Evolutionary conservation across 2,888 invertebrate species (phyloP).

Genomic region (Mesorhabditis sp.): DNA sequence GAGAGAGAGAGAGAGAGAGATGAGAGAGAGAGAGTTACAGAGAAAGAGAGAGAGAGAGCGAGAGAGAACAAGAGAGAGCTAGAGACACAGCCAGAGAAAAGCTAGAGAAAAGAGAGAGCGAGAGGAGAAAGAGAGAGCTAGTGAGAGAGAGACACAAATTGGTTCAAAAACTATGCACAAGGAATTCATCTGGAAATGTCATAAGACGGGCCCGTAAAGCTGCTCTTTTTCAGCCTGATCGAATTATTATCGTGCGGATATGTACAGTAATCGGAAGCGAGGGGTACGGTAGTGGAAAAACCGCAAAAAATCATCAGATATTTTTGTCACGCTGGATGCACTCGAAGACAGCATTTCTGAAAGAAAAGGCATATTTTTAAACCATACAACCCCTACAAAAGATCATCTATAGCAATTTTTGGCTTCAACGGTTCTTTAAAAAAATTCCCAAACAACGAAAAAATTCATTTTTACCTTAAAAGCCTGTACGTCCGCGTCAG

Average conservation of each 20-base stretch:
- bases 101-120: too few species aligned
- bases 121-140: too few species aligned
- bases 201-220: too few species aligned
- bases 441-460: neutral
- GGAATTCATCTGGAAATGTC: neutral
- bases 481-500: conserved; percentile 51
- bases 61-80: too few species aligned
- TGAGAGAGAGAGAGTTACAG: too few species aligned
- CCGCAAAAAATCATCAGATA: neutral
- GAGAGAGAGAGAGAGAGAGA: too few species aligned
- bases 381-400: neutral
- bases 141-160: too few species aligned
- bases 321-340: conserved; percentile 35
- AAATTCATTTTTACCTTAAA: conserved; percentile 10
- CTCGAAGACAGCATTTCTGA: conserved; percentile 48
- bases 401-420: neutral
- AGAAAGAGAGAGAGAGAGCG: too few species aligned
- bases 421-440: neutral
- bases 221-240: too few species aligned
- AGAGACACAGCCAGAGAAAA: too few species aligned
- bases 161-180: too few species aligned
- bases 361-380: neutral
- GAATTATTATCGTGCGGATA: neutral
- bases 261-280: neutral
- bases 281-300: neutral